These are phyloP conservation scores for Aldrovandia affinis DNA, from an alignment of 2,797 vertebrate species.

Conservation along the genomic window DNA sequence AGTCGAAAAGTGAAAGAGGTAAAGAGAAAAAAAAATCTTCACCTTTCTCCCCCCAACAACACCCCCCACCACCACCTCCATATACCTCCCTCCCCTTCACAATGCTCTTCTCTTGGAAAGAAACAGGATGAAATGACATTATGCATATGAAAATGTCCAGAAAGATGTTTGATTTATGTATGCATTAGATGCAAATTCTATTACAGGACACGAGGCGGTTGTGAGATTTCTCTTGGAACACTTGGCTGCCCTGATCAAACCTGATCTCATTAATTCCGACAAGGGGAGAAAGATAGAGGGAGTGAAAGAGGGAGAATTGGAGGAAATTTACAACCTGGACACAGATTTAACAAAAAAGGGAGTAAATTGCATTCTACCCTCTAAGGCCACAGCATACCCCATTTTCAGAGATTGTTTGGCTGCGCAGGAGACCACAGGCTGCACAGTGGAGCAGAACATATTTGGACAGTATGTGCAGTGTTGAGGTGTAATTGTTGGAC, in stretches of 20 bases:
- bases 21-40: conserved; percentile 70
- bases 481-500: not conserved
- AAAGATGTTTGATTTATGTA: conserved; percentile 99
- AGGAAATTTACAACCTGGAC: conserved; percentile 99
- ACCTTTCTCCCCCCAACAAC: conserved; percentile 64
- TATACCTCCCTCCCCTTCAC: conserved; percentile 59
- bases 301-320: conserved; percentile 83
- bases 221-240: conserved; percentile 99
- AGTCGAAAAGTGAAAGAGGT: conserved; percentile 74
- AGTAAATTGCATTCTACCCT: conserved; percentile 84
- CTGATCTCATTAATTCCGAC: conserved; percentile 99
- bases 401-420: conserved; percentile 47
- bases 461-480: conserved; percentile 26
- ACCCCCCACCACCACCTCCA: conserved; percentile 66
- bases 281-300: conserved; percentile 92
- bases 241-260: conserved; percentile 99
- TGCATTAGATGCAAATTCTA: conserved; percentile 99
- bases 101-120: conserved; percentile 84
- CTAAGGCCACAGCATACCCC: conserved; percentile 52
- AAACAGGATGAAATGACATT: conserved; percentile 99
- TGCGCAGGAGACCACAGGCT: conserved; percentile 44
- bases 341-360: conserved; percentile 79
- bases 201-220: conserved; percentile 98
- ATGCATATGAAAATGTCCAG: conserved; percentile 99
- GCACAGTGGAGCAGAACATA: conserved; percentile 24